Evolutionary conservation across 2,113 vertebrate genomes (phyloP).

Genomic region (Numida meleagris): DNA sequence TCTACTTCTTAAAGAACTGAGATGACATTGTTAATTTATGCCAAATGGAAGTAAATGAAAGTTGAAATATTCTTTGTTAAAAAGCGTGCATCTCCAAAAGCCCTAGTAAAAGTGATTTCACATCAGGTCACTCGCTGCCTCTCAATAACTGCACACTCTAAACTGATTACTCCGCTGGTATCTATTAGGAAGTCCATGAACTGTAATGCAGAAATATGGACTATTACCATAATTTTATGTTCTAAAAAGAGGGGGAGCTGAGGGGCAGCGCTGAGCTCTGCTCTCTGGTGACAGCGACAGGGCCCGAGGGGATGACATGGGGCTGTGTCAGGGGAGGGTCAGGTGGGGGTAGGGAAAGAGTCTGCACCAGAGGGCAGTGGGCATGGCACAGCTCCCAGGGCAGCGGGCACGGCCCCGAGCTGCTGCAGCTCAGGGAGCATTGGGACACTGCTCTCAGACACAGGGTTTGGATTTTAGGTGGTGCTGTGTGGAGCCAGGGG

Average conservation of each 20-base stretch:
- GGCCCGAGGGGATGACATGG: neutral
- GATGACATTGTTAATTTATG: conserved; percentile 14
- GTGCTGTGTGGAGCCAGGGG: neutral
- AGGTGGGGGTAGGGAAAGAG: neutral
- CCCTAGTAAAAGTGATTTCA: neutral
- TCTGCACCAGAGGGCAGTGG: neutral
- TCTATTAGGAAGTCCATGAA: neutral
- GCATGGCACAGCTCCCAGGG: neutral
- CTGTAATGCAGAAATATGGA: neutral
- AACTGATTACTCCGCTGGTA: neutral
- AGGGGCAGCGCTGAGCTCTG: neutral
- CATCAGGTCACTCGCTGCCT: neutral
- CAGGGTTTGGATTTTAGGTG: neutral
- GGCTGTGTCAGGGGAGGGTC: neutral
- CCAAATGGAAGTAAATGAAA: conserved; percentile 18
- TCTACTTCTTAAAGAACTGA: conserved; percentile 10
- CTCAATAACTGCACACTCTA: neutral
- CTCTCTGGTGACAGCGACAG: neutral
- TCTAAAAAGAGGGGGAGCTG: neutral
- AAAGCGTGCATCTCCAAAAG: neutral
- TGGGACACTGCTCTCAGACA: neutral
- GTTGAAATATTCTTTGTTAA: neutral
- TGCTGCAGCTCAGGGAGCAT: neutral
- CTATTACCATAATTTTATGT: neutral
- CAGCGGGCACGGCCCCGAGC: neutral